Percentiles rank a stretch among this genome's conserved stretches.
phyloP scores from a whole-genome alignment of 2,797 vertebrate genomes.

The Galago senegalensis region DNA sequence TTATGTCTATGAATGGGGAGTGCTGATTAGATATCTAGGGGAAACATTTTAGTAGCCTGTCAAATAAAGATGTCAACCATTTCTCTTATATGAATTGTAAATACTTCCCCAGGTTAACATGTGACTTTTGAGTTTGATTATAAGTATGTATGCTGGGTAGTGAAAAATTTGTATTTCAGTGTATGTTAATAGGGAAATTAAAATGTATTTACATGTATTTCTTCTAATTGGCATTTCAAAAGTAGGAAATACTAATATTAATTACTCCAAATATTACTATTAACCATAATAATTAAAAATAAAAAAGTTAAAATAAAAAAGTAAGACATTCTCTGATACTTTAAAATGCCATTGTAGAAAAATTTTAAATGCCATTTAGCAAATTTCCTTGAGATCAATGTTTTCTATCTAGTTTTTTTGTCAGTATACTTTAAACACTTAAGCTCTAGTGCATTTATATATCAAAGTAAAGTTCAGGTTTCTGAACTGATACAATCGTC shows the following conservation, averaged over 20 bases:
- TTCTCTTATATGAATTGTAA: background rate
- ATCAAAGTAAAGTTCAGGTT: background rate
- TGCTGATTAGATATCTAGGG: background rate
- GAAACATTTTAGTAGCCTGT: background rate
- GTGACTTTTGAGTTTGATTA: background rate
- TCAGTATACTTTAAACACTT: background rate
- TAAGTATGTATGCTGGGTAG: background rate
- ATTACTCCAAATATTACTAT: background rate
- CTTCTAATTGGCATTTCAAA: conserved; percentile 5
- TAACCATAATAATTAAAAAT: background rate
- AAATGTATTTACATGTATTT: background rate
- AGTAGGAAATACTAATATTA: background rate
- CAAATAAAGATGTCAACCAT: background rate
- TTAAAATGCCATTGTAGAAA: background rate
- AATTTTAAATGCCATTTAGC: background rate
- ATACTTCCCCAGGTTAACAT: background rate
- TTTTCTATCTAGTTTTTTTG: background rate
- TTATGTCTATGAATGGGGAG: background rate
- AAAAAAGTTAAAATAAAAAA: background rate
- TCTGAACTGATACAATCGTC: background rate
- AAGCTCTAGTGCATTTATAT: background rate
- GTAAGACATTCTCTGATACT: background rate
- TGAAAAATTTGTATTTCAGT: background rate
- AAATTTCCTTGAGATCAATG: background rate
- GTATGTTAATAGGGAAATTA: background rate